Conservation (phyloP, 2,888 invertebrate species). For the Schizaphis graminum region DNA sequence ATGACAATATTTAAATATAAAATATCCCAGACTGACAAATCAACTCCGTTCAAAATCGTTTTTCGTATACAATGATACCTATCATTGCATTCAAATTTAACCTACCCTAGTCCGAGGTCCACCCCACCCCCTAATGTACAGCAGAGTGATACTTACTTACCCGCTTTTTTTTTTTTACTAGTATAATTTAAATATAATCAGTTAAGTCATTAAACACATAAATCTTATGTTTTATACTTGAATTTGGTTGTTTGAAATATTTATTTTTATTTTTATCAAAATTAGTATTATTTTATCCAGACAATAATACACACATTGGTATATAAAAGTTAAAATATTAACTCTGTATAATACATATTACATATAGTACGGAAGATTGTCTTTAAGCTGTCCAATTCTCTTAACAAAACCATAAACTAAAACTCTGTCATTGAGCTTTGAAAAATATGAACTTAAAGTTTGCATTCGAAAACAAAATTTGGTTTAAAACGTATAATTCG, state of each 20-base stretch:
- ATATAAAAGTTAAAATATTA: not conserved
- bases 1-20: too few relatives aligned
- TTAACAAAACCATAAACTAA: not conserved
- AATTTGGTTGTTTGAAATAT: not conserved
- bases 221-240: not conserved
- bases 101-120: too few relatives aligned
- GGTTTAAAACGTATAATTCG: not conserved
- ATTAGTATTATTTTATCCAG: not conserved
- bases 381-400: not conserved
- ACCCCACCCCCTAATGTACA: too few relatives aligned
- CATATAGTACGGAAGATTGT: not conserved
- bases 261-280: not conserved
- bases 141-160: too few relatives aligned
- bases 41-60: too few relatives aligned
- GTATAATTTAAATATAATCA: not conserved
- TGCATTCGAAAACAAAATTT: not conserved
- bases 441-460: conserved; percentile 1
- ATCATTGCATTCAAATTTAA: too few relatives aligned
- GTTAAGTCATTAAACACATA: not conserved
- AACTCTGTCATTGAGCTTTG: not conserved
- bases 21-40: too few relatives aligned
- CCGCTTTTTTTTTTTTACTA: not conserved
- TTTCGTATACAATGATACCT: too few relatives aligned
- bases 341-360: not conserved
- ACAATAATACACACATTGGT: too few relatives aligned